Evolutionary conservation across 2,888 invertebrate species (phyloP), one percentile per base, ranked within the genome.

Genomic region (Caenorhabditis sp.): DNA sequence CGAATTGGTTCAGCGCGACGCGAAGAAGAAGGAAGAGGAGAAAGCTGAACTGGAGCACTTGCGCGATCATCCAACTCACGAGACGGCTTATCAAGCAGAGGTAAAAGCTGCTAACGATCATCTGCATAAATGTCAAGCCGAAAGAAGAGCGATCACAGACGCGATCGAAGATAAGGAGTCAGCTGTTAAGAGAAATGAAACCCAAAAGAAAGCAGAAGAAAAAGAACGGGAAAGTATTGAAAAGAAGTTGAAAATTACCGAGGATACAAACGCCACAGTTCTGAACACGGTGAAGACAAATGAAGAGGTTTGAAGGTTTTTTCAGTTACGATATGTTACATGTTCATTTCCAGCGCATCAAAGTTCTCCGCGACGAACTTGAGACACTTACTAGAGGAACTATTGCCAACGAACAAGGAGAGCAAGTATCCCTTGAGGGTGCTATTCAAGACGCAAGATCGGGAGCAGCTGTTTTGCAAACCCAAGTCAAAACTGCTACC

Each of bases 341-440:
- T 47, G 22, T 64, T 24, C 22, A 59, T 10, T 56, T 74, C 28
- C 51, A 72, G 72, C 35, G 19, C n/a, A 41, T 73, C 19, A 28
- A 22, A 19, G 49, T 66, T 28, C 38, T 35, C 3, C 73, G 73
- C 0, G 7, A 61, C 1, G 79, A 86, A 26, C 47, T 95, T 90
- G 95, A 97, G 91, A 96, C 96, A 24, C 94, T 97, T 51, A 95
- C 95, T 90, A 94, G 95, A 41, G 98, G 98, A 12, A 94, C 95
- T 89, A 94, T 95, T 51, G 95, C 95, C 69, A 95, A 95, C 86
- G 95, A 95, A 22, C 95, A 95, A 83, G 96, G 96, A 0, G 93
- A 93, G 90, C 93, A 93, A 8, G 95, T 95, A 44, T 96, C 97
- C 0, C 94, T 98, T 72, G 96, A 96, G 92, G 96, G 96, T 87